Percentiles rank a stretch among this genome's conserved stretches.
Evolutionary conservation across 2,113 vertebrate species (phyloP).

Genomic region (Jacana jacana): DNA sequence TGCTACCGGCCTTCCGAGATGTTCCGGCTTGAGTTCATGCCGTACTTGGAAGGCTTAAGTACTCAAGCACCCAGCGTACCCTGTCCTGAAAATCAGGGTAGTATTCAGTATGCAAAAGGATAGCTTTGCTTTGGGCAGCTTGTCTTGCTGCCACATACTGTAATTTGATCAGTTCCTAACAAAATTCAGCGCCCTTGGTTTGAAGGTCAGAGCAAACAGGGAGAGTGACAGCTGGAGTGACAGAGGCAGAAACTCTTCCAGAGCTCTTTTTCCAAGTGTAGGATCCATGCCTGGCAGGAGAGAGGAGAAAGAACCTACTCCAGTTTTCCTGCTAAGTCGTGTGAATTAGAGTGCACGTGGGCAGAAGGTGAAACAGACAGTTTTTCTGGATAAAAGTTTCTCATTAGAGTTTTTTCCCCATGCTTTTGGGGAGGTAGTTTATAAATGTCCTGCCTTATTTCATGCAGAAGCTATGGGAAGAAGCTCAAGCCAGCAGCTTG

Average conservation of each 20-base stretch:
- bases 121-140: not conserved
- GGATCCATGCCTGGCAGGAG: not conserved
- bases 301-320: not conserved
- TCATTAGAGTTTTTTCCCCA: not conserved
- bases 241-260: not conserved
- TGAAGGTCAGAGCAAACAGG: not conserved
- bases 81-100: fast-evolving
- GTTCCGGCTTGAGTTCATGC: not conserved
- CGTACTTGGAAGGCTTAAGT: not conserved
- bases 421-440: not conserved
- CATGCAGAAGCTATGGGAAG: not conserved
- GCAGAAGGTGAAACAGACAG: not conserved
- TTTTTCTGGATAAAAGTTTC: not conserved
- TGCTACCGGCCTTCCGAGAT: not conserved
- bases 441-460: not conserved
- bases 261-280: not conserved
- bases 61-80: not conserved
- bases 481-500: not conserved
- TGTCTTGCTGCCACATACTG: not conserved
- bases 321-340: not conserved
- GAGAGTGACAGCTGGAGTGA: not conserved
- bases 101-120: not conserved
- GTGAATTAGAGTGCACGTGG: not conserved
- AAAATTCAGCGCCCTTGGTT: not conserved
- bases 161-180: not conserved